A percentile compares a stretch with the other conserved stretches of the same genome.
Evolutionary conservation across 2,888 invertebrate species (phyloP).

Genomic region (Chrysina gloriosa): DNA sequence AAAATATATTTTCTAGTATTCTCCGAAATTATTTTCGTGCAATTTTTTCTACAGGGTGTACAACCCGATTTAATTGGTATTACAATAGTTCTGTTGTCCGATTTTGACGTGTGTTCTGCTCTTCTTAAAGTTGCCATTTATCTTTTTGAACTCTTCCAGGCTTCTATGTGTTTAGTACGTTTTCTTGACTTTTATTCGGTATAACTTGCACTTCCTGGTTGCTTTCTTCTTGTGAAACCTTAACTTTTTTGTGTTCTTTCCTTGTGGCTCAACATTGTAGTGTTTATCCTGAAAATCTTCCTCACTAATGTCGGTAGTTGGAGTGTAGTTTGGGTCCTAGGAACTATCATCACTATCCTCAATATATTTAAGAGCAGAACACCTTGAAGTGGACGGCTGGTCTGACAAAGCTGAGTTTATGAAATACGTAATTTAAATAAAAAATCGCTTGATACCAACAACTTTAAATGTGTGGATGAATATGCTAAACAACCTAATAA

Average conservation of each 20-base stretch:
- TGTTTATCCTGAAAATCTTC: slow-evolving; percentile 10
- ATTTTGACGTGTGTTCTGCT: slow-evolving; percentile 4
- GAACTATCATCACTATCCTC: slow-evolving; percentile 21
- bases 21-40: slow-evolving; percentile 9
- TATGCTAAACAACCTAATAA: no score
- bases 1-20: slow-evolving; percentile 10
- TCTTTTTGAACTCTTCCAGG: slow-evolving; percentile 17
- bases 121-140: not conserved
- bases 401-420: slow-evolving; percentile 15
- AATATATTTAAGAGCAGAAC: slow-evolving; percentile 15
- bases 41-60: not conserved
- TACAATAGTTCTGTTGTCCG: slow-evolving; percentile 1
- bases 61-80: slow-evolving; percentile 16
- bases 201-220: slow-evolving; percentile 9
- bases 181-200: slow-evolving; percentile 17
- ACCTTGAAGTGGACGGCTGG: slow-evolving; percentile 18
- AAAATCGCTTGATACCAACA: no score
- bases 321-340: slow-evolving; percentile 11
- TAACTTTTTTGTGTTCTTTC: not conserved
- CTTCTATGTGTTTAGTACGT: slow-evolving; percentile 19
- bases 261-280: slow-evolving; percentile 8
- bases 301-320: not conserved
- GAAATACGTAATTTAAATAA: not conserved
- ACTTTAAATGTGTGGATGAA: no score
- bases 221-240: not conserved